Evolutionary conservation across 2,797 vertebrate genomes (phyloP).

Genomic region (Corythornis leucogaster): DNA sequence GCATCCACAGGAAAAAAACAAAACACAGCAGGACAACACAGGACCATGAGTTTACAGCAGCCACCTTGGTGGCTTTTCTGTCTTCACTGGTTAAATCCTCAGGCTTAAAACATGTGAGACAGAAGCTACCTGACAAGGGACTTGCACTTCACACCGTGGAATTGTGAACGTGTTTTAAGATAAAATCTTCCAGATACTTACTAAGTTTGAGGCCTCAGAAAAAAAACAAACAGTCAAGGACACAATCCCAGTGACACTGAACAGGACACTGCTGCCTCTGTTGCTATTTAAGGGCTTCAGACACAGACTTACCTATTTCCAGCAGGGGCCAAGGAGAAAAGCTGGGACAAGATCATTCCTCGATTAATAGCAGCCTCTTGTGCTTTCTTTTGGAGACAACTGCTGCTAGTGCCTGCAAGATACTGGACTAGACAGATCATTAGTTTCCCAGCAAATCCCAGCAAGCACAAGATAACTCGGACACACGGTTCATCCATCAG

Average conservation of each 20-base stretch:
- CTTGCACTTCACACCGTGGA: rapidly evolving
- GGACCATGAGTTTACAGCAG: rapidly evolving
- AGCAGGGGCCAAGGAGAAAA: not conserved
- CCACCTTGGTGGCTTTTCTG: not conserved
- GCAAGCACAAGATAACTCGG: not conserved
- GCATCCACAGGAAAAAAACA: not conserved
- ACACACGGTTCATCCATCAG: not conserved
- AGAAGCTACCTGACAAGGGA: not conserved
- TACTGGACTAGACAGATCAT: not conserved
- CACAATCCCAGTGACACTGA: not conserved
- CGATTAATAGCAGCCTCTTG: not conserved
- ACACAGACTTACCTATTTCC: not conserved
- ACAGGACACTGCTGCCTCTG: too few relatives aligned
- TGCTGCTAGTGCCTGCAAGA: not conserved
- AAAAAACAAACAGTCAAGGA: not conserved
- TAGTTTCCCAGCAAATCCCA: not conserved
- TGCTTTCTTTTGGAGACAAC: not conserved
- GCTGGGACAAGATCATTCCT: not conserved
- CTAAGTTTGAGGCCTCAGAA: not conserved
- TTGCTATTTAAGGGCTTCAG: not conserved
- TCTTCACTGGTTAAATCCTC: not conserved
- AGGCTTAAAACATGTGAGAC: not conserved
- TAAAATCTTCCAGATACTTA: not conserved
- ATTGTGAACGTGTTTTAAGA: not conserved
- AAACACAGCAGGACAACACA: not conserved